Percentiles rank a stretch among this genome's conserved stretches.
phyloP scores from a whole-genome alignment of 1,140 invertebrate species.

The Gryon sp. region DNA sequence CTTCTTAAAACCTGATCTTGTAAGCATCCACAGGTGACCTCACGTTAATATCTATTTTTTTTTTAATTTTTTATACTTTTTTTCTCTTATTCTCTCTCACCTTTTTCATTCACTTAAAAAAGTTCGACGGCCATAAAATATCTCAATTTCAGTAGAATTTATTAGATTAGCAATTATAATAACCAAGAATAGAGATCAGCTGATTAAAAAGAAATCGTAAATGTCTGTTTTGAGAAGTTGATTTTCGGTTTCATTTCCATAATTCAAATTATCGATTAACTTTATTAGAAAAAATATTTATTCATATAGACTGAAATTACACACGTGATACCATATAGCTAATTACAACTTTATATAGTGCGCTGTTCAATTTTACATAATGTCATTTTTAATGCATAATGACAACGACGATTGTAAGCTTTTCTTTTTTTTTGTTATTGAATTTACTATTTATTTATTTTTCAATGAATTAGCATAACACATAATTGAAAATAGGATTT shows the following conservation, averaged over 20 bases:
- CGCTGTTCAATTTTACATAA: conserved; percentile 10
- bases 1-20: conserved; percentile 27
- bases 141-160: conserved; percentile 21
- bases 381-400: background rate
- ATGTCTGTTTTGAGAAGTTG: background rate
- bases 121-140: conserved; percentile 34
- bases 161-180: conserved; percentile 40
- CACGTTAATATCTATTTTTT: conserved; percentile 9
- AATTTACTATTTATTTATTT: background rate
- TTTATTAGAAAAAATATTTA: conserved; percentile 55
- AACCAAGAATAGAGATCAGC: conserved; percentile 8
- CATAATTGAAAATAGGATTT: conserved; percentile 27
- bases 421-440: background rate
- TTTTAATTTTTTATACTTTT: background rate
- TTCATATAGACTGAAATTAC: conserved; percentile 24
- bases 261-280: no score
- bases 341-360: conserved; percentile 15
- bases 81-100: no score
- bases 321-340: conserved; percentile 3
- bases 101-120: no score
- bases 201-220: background rate
- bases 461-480: background rate
- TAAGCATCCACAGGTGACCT: conserved; percentile 32
- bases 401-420: no score
- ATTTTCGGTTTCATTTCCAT: no score